These are phyloP conservation scores for Paratilapia polleni DNA, from an alignment of 2,113 vertebrate genomes.

Conservation along the genomic window DNA sequence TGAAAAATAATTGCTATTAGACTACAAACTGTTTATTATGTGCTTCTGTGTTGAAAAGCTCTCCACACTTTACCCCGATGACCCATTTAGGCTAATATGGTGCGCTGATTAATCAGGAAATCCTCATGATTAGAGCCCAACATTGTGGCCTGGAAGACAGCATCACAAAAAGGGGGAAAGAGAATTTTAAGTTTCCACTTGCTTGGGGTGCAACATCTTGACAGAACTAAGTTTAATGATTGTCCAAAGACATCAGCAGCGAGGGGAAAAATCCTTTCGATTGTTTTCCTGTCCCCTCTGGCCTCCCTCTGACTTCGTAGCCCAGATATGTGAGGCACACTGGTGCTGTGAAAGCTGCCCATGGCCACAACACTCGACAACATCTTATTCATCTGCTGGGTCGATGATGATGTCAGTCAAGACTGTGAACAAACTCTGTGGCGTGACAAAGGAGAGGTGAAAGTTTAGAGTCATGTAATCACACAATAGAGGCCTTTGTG, in stretches of 20 bases:
- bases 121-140: constrained; percentile 20
- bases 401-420: constrained; percentile 37
- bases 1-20: constrained; percentile 10
- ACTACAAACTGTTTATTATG: constrained; percentile 36
- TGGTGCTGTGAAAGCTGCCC: constrained; percentile 17
- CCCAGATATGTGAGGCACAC: background rate
- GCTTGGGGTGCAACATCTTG: background rate
- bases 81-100: constrained; percentile 35
- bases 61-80: constrained; percentile 22
- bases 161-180: background rate
- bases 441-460: constrained; percentile 46
- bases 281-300: constrained; percentile 2
- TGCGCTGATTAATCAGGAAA: constrained; percentile 37
- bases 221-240: constrained; percentile 14
- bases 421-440: constrained; percentile 49
- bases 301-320: background rate
- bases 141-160: constrained; percentile 14
- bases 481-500: constrained; percentile 53
- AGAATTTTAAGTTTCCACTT: background rate
- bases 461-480: constrained; percentile 44
- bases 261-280: background rate
- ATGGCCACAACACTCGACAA: constrained; percentile 6
- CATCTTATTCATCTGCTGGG: constrained; percentile 2
- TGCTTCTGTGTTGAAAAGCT: constrained; percentile 20
- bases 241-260: background rate